Evolutionary conservation across 2,888 invertebrate genomes (phyloP).

Genomic region (Crioceris asparagi): DNA sequence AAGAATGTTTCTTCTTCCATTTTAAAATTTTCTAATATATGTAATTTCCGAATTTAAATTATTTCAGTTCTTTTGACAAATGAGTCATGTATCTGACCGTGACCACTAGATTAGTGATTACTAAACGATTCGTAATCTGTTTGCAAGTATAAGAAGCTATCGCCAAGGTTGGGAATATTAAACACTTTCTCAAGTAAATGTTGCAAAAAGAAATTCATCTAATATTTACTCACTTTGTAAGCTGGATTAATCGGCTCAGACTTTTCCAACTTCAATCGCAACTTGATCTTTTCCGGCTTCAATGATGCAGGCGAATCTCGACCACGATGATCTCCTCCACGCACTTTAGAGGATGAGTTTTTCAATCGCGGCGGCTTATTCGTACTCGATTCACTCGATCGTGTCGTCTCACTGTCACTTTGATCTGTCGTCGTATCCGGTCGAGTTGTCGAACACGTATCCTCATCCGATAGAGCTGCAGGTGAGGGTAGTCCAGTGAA

Average conservation of each 20-base stretch:
- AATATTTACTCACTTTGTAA: slow-evolving; percentile 45
- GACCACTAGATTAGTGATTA: too few relatives aligned
- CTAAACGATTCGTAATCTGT: too few relatives aligned
- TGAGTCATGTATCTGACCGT: too few relatives aligned
- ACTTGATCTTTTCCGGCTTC: slow-evolving; percentile 64
- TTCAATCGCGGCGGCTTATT: slow-evolving; percentile 26
- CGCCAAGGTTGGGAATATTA: too few relatives aligned
- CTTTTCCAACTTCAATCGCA: slow-evolving; percentile 73
- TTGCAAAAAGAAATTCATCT: too few relatives aligned
- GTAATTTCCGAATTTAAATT: too few relatives aligned
- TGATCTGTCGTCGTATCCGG: slow-evolving; percentile 34
- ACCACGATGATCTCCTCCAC: slow-evolving; percentile 22
- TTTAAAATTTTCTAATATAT: too few relatives aligned
- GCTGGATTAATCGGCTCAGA: slow-evolving; percentile 68
- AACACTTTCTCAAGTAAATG: too few relatives aligned
- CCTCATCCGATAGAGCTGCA: slow-evolving; percentile 37
- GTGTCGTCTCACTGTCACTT: slow-evolving; percentile 35
- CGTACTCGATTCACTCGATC: slow-evolving; percentile 26
- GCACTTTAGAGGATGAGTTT: slow-evolving; percentile 20
- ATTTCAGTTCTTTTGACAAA: too few relatives aligned
- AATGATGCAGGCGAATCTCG: slow-evolving; percentile 32
- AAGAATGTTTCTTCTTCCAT: too few relatives aligned
- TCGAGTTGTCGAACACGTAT: slow-evolving; percentile 47
- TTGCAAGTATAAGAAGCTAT: too few relatives aligned
- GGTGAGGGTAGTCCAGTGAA: slow-evolving; percentile 34